Conservation (phyloP, 1,140 invertebrate species). For the Piezodorus guildinii region DNA sequence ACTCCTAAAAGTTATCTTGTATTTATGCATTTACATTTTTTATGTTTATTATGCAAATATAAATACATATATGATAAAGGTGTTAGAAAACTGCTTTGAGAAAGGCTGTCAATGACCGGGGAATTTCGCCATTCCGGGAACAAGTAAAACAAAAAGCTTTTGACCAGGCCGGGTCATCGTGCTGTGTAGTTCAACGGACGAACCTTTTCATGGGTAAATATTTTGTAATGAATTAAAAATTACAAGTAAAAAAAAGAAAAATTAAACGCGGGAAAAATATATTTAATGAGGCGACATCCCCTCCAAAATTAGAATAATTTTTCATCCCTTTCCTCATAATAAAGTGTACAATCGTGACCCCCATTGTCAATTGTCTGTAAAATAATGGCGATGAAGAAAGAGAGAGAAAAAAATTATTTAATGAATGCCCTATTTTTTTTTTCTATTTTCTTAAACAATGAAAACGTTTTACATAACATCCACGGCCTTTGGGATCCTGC, state of each 20-base stretch:
- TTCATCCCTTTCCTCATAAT: slow-evolving; percentile 2
- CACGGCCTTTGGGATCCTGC: not conserved
- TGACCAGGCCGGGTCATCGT: too few relatives aligned
- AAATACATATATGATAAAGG: too few relatives aligned
- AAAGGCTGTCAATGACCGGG: too few relatives aligned
- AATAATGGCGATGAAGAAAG: slow-evolving; percentile 9
- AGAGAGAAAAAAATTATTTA: slow-evolving; percentile 10
- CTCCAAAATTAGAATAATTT: not conserved
- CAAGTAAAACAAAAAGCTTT: too few relatives aligned
- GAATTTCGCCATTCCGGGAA: too few relatives aligned
- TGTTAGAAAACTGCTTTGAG: too few relatives aligned
- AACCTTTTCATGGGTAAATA: too few relatives aligned
- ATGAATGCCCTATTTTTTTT: slow-evolving; percentile 10
- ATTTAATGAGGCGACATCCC: not conserved
- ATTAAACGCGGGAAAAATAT: not conserved
- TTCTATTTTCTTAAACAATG: not conserved
- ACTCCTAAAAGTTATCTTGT: too few relatives aligned
- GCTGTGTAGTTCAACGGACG: too few relatives aligned
- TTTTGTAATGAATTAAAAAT: too few relatives aligned
- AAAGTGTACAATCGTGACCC: slow-evolving; percentile 1
- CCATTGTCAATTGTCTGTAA: slow-evolving; percentile 16
- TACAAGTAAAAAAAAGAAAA: not conserved
- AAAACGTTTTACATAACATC: not conserved
- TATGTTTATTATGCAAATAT: too few relatives aligned
- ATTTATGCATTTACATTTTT: too few relatives aligned